Evolutionary conservation across 2,888 invertebrate species (phyloP).

Genomic region (Mylabris sibirica): DNA sequence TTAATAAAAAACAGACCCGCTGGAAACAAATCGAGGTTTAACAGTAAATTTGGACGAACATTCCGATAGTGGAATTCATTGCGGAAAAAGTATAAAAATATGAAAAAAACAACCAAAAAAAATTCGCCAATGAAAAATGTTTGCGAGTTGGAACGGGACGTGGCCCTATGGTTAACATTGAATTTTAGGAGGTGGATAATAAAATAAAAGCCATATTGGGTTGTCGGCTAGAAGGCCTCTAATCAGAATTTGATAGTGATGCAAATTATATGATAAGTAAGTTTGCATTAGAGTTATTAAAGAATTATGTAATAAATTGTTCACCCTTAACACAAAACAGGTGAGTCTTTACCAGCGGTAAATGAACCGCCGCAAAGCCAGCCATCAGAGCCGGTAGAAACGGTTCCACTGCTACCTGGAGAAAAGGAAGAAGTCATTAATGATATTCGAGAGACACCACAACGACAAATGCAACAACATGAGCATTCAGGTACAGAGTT

Average conservation of each 20-base stretch:
- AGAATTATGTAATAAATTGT: neutral
- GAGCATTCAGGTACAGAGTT: too few relatives aligned
- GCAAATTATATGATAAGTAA: slow-evolving; percentile 5
- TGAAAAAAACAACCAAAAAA: slow-evolving; percentile 36
- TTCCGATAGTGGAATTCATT: slow-evolving; percentile 22
- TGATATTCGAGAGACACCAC: too few relatives aligned
- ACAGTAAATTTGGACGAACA: slow-evolving; percentile 14
- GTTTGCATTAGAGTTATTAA: neutral
- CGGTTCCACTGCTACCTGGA: too few relatives aligned
- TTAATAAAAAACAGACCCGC: slow-evolving; percentile 8
- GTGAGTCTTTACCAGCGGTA: too few relatives aligned
- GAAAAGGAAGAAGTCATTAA: too few relatives aligned
- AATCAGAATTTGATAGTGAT: slow-evolving; percentile 30
- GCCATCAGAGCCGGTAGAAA: too few relatives aligned
- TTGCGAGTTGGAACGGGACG: slow-evolving; percentile 28
- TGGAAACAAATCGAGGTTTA: slow-evolving; percentile 26
- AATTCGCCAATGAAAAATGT: slow-evolving; percentile 35
- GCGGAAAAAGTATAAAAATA: slow-evolving; percentile 34
- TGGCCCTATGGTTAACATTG: slow-evolving; percentile 25
- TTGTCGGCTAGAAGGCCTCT: slow-evolving; percentile 20
- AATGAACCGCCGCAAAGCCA: too few relatives aligned
- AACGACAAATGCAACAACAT: too few relatives aligned
- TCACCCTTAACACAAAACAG: too few relatives aligned
- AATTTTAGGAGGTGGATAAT: slow-evolving; percentile 30
- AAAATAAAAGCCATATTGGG: slow-evolving; percentile 27